A percentile compares a stretch with the other conserved stretches of the same genome.
These are phyloP conservation scores for Oreonectes daqikongensis DNA, from an alignment of 2,797 vertebrate species.

Conservation along the genomic window DNA sequence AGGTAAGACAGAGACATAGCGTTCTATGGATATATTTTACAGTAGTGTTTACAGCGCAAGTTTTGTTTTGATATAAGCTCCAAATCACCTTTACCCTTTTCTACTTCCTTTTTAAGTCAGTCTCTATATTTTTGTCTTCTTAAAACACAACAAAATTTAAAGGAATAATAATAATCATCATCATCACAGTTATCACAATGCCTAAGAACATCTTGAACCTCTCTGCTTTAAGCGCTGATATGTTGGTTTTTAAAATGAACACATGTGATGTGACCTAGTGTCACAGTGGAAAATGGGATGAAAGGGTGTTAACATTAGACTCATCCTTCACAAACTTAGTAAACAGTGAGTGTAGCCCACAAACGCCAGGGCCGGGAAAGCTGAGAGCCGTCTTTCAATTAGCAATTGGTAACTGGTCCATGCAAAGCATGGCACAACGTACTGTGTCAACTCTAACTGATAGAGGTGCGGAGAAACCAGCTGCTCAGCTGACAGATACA, in stretches of 20 bases:
- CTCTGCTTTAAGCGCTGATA: neutral
- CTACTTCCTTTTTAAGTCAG: no score
- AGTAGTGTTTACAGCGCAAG: no score
- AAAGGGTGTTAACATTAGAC: constrained; percentile 69
- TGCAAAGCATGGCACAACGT: constrained; percentile 89
- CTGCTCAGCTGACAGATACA: constrained; percentile 69
- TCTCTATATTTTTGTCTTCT: no score
- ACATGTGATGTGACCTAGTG: constrained; percentile 5
- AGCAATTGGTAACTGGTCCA: constrained; percentile 78
- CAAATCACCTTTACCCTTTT: no score
- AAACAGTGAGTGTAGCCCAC: constrained; percentile 75
- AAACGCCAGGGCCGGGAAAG: constrained; percentile 80
- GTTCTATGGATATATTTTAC: no score
- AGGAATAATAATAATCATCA: no score
- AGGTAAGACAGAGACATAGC: no score
- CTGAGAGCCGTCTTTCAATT: constrained; percentile 87
- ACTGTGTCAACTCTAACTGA: constrained; percentile 72
- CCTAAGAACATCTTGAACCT: no score
- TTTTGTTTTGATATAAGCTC: no score
- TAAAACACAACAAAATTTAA: no score
- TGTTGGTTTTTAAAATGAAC: constrained; percentile 21
- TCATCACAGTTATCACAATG: no score
- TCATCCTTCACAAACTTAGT: constrained; percentile 74
- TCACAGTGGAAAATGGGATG: constrained; percentile 49
- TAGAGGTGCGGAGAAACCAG: constrained; percentile 72